Conservation (phyloP, 2,113 vertebrate species). For the Vulpes ferrilata region DNA sequence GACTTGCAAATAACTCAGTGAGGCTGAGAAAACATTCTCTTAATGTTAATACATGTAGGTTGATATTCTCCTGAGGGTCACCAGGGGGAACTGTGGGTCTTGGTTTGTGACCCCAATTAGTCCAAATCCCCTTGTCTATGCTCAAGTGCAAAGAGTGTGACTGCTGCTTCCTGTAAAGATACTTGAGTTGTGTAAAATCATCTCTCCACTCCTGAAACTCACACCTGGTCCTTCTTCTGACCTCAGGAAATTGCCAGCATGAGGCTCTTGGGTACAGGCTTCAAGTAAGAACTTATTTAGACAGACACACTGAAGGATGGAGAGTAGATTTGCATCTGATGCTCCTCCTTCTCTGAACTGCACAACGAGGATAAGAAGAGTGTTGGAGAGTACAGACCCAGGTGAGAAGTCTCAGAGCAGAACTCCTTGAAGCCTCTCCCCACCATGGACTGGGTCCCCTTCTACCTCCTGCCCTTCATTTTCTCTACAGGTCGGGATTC, state of each 20-base stretch:
- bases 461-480: background rate
- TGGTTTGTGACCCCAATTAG: too few relatives aligned
- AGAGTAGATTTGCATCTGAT: background rate
- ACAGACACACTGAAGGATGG: background rate
- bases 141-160: background rate
- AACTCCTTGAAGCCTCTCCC: background rate
- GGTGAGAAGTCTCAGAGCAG: background rate
- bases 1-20: rapidly evolving
- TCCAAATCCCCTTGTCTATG: background rate
- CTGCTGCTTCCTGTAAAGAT: background rate
- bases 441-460: background rate
- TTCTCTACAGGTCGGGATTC: background rate
- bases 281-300: too few relatives aligned
- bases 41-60: too few relatives aligned
- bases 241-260: background rate
- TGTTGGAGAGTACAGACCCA: background rate
- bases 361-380: background rate
- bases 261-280: background rate
- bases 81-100: too few relatives aligned
- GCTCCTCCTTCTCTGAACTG: background rate
- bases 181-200: background rate
- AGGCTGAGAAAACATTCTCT: too few relatives aligned
- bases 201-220: background rate
- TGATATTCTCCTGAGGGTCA: too few relatives aligned
- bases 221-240: background rate